Evolutionary conservation across 2,113 vertebrate species (phyloP), one percentile per base, ranked within the genome.

Genomic region (Hepsetus odoe): DNA sequence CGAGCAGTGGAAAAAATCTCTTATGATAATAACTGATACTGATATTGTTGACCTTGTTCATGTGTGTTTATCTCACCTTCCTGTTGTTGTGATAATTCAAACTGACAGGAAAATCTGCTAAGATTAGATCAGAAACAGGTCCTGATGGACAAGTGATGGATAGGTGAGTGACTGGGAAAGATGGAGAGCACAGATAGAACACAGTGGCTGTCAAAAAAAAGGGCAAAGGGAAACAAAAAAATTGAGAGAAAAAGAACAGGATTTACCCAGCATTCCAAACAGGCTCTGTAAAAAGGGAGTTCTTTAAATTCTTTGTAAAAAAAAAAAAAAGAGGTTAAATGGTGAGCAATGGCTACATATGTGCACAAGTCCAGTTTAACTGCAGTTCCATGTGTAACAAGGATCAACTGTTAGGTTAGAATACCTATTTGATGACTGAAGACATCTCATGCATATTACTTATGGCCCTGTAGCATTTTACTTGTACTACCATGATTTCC

Each of bases 61-160:
- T 61, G 53, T 56, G 49, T 65, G 44, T 76, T 70, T 53, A 74
- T 69, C 64, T 75, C 62, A 30, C 30, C 40, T 61, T 51, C 53
- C 16, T 24, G 28, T 49, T 74, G 58, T 49, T 64, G 64, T 61
- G 51, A 28, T 69, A 20, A 74, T 58, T 49, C 42, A 11, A 66
- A 62, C 46, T 38, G 65, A 75, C 32, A 42, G n/a, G 38, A 80
- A 75, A 38, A 62, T 68, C 56, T 14, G 46, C n/a, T 10, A 53
- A 71, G 67, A 72, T 81, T 65, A 30, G 26, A 65, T 76, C 44
- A 61, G 51, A 51, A 35, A 20, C 32, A 49, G 53, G 46, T 44
- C 38, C 30, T 56, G 35, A 33, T 33, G 65, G 56, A 68, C 62
- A 58, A 46, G 53, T 49, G 65, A 70, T 76, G 58, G 20, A 76